Evolutionary conservation across 2,797 vertebrate genomes (phyloP), one percentile per base, ranked within the genome.

Genomic region (Danio jaintianensis): DNA sequence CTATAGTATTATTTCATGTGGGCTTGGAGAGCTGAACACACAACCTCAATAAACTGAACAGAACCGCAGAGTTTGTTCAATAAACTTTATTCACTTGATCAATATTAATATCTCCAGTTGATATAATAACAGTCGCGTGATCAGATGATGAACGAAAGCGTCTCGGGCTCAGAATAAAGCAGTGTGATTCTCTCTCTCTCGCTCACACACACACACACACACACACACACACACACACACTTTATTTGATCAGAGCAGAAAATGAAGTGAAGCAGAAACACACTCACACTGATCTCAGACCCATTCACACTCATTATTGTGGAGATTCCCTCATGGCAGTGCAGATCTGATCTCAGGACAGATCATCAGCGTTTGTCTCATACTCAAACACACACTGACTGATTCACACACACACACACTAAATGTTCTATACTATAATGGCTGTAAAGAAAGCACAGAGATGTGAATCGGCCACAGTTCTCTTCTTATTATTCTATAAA

Each of bases 51-150:
- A 29, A 29, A 29, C 29, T 29, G 29, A 29, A 1, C 29, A 29
- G 3, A 29, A 29, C 1, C 1, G 29, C 29, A 38, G 11, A 47
- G 22, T 36, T n/a, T 68, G 66, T 68, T 68, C 7, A 68, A 68
- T 68, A 50, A 2, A 36, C 22, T 68, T 68, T 68, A 68, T 68
- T 68, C 2, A 36, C n/a, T 48, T 45, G 22, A 13, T 67, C 20
- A 29, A 13, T 67, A 67, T 15, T 48, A 67, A 29, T 68, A 29
- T 29, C 66, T 68, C 66, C 66, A 45, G 50, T 13, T 1, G 22
- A 68, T 68, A 11, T 29, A 68, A 11, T 68, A 68, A 52, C 66
- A 68, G 66, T 68, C 66, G 50, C 66, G n/a, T 50, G 50, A 70
- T 3, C 68, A 13, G 48, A 40, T 52, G 6, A 1, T 38, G 7